Evolutionary conservation across 1,140 invertebrate genomes (phyloP), one percentile per base, ranked within the genome.

Genomic region (Lucilia cuprina): DNA sequence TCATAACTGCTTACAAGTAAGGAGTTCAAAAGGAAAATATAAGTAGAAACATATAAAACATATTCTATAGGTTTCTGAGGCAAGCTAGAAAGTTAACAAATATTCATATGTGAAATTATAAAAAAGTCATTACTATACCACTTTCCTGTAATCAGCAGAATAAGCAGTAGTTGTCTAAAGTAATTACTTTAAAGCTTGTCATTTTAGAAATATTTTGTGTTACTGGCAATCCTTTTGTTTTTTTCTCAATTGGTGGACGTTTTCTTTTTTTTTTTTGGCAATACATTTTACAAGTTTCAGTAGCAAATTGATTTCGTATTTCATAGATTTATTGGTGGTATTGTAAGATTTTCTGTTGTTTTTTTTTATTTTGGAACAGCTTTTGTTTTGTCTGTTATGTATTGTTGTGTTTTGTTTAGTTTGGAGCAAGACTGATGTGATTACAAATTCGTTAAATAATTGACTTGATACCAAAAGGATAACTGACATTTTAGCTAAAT

Each of bases 281-380:
- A 80, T 80, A 80, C 41, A 80, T 49, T 80, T 80, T 50, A 80
- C 41, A 19, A 74, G 41, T 80, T 70, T 74, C 84, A 30, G 84
- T 83, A 83, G 84, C 84, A 82, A 84, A 84, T 84, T 84, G 84
- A 83, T 84, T 82, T 65, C 25, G 50, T 82, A 82, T 82, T 82
- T 17, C 60, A 65, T 82, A 60, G 50, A 60, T 82, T 82, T 82
- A 60, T 82, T 70, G 30, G 2, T 25, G 19, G 2, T 49, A 49
- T 80, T 50, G 41, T n/a, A 55, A 55, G 50, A 21, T 50, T 80
- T 78, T 49, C 5, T 41, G 14, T 78, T 41, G 10, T 41, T n/a
- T 41, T 78, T n/a, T 41, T 78, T 78, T 17, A 47, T 80, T 49
- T 49, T 49, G 10, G 65, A 30, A 0, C 65, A 70, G 65, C 41